These are phyloP conservation scores for Lutra lutra DNA, from an alignment of 2,797 vertebrate genomes.

Conservation along the genomic window DNA sequence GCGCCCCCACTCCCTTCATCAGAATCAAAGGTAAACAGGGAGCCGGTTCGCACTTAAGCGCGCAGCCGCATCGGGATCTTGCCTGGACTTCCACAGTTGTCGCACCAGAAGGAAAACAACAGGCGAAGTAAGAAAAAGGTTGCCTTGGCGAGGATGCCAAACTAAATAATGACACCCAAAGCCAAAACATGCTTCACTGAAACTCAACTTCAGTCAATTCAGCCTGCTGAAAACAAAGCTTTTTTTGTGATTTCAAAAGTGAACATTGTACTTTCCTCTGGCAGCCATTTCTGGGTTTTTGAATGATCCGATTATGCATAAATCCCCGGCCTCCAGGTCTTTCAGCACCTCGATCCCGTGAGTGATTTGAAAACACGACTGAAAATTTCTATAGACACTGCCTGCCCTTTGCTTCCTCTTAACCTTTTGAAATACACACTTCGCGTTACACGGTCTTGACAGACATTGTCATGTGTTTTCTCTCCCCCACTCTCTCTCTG, in stretches of 20 bases:
- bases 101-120: constrained; percentile 86
- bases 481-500: constrained; percentile 50
- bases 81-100: constrained; percentile 77
- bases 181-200: constrained; percentile 90
- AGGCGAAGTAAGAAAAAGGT: constrained; percentile 86
- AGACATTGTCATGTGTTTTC: constrained; percentile 75
- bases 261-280: constrained; percentile 89
- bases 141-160: constrained; percentile 87
- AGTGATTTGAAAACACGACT: constrained; percentile 88
- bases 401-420: constrained; percentile 80
- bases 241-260: constrained; percentile 90
- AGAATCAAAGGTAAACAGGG: constrained; percentile 86
- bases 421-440: constrained; percentile 79
- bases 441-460: constrained; percentile 82
- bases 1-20: constrained; percentile 78
- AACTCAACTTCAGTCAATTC: constrained; percentile 87
- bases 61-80: constrained; percentile 79
- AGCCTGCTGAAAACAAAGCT: constrained; percentile 88
- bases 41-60: constrained; percentile 84
- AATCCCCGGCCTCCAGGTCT: constrained; percentile 86
- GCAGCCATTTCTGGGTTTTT: constrained; percentile 88
- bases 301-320: constrained; percentile 88
- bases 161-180: constrained; percentile 91
- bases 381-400: constrained; percentile 80
- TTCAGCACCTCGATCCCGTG: constrained; percentile 87